These are phyloP conservation scores for Ganaspis brasiliensis DNA, from an alignment of 2,888 invertebrate genomes.

Conservation along the genomic window DNA sequence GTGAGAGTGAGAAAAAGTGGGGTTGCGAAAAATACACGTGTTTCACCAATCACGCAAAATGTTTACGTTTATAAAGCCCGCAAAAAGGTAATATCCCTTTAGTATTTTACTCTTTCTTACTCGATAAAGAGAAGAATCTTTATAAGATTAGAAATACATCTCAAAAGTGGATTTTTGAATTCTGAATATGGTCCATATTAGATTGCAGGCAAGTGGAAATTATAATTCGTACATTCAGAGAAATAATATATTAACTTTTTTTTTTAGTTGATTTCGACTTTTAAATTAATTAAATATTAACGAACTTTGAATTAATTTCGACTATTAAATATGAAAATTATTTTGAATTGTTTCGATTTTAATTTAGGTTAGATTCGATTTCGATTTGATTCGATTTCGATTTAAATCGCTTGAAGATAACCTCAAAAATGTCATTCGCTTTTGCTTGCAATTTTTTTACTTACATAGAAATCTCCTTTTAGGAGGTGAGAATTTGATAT, in stretches of 20 bases:
- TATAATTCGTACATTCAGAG: neutral
- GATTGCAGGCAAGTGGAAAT: neutral
- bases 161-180: neutral
- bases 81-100: slow-evolving; percentile 50
- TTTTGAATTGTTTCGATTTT: no score
- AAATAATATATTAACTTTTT: neutral
- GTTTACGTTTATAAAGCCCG: slow-evolving; percentile 60
- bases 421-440: no score
- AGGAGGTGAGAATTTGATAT: no score
- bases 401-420: no score
- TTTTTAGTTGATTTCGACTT: no score
- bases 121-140: slow-evolving; percentile 30
- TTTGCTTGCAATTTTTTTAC: no score
- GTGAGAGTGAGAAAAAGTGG: slow-evolving; percentile 55
- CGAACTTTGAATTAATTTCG: no score
- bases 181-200: neutral
- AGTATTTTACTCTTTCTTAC: slow-evolving; percentile 50
- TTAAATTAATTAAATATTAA: no score
- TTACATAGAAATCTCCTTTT: no score
- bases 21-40: slow-evolving; percentile 48
- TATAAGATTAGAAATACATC: neutral
- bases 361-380: no score
- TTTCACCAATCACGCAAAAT: slow-evolving; percentile 55
- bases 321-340: no score
- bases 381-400: no score